Evolutionary conservation across 2,797 vertebrate species (phyloP), one percentile per base, ranked within the genome.

Genomic region (Sebastes nivosus): DNA sequence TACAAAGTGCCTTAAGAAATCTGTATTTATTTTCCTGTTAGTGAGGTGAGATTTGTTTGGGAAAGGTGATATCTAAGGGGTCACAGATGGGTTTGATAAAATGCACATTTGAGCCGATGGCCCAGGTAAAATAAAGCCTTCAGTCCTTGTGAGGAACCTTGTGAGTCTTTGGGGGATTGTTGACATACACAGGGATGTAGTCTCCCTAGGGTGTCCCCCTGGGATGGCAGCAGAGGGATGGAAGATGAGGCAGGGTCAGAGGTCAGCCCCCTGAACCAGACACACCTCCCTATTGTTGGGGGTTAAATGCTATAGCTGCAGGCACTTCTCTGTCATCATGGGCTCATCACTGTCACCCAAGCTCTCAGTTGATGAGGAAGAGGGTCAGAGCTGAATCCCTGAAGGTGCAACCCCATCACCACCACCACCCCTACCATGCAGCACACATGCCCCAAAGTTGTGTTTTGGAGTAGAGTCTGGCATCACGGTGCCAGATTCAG

Each of bases 261-360:
- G 92, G 81, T 93, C 90, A 88, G 54, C 32, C 58, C 67, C 80
- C 75, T 61, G 27, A 65, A 42, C 27, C 82, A 81, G 79, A 84
- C 85, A 70, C 87, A 83, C 89, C 85, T 79, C 84, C 71, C 84
- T 80, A 61, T 86, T 89, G 89, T 84, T 64, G 65, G 70, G 84
- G 89, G 85, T 90, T 92, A 85, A 93, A 91, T 72, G 72, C 42
- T 87, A 42, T 42, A 54, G 85, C 94, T 85, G 64, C 85, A 81
- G 94, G 94, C 91, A 66, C 76, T 75, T 67, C 81, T 91, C 92
- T 93, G 92, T 95, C 94, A 95, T 87, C 94, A 87, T 59, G 76
- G 83, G 71, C 87, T 90, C 93, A 91, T 94, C 94, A 94, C 77
- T 93, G 94, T 92, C 92, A 93, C 74, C 77, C 86, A 69, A 74